A percentile compares a stretch with the other conserved stretches of the same genome.
Conservation (phyloP, 2,797 vertebrate genomes). For the Sebastes minor region DNA sequence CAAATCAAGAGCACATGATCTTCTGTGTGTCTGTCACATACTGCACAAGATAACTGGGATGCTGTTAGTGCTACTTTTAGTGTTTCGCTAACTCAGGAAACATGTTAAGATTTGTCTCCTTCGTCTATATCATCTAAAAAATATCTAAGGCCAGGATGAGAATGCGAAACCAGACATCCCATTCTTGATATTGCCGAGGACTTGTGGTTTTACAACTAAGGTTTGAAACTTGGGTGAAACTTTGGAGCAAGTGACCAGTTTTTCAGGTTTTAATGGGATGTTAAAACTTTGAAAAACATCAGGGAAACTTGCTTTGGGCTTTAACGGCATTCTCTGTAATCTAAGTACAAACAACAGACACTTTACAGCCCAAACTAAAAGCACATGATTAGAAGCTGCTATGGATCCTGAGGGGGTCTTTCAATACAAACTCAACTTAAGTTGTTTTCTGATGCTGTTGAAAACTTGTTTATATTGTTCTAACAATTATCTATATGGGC, state of each 20-base stretch:
- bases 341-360: not conserved
- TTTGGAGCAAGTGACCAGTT: not conserved
- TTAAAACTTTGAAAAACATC: not conserved
- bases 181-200: not conserved
- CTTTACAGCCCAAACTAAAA: not conserved
- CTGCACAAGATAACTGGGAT: not conserved
- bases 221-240: not conserved
- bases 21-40: not conserved
- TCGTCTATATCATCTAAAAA: not conserved
- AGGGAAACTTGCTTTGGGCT: not conserved
- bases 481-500: accelerated
- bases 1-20: conserved; percentile 34
- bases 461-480: not conserved
- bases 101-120: not conserved
- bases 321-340: not conserved
- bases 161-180: not conserved
- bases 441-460: not conserved
- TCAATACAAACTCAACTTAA: not conserved
- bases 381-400: not conserved
- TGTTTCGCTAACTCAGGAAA: not conserved
- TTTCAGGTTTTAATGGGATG: conserved; percentile 15
- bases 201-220: not conserved
- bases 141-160: not conserved
- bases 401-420: not conserved
- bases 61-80: not conserved